phyloP scores from a whole-genome alignment of 1,140 invertebrate genomes.

The Heliconius nattereri region DNA sequence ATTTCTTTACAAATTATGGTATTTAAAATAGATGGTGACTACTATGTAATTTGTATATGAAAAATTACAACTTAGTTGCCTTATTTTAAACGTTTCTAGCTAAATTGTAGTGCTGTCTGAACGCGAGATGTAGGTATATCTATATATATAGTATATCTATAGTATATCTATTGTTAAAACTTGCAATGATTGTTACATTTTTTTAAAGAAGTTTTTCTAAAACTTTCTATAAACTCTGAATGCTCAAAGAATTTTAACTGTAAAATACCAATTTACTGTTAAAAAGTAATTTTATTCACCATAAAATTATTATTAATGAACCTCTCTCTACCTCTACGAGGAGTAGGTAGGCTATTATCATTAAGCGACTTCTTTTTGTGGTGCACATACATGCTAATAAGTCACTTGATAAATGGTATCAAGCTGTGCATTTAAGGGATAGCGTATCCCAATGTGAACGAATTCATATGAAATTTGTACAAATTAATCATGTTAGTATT shows the following conservation, averaged over 20 bases:
- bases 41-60: slow-evolving; percentile 26
- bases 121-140: background rate
- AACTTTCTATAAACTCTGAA: background rate
- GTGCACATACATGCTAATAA: too few relatives aligned
- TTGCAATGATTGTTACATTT: background rate
- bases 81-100: slow-evolving; percentile 9
- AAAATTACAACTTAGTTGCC: slow-evolving; percentile 26
- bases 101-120: background rate
- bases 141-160: too few relatives aligned
- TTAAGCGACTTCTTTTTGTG: too few relatives aligned
- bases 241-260: background rate
- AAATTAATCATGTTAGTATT: too few relatives aligned
- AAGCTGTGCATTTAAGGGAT: too few relatives aligned
- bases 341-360: too few relatives aligned
- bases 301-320: background rate
- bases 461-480: too few relatives aligned
- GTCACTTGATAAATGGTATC: too few relatives aligned
- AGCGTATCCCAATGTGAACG: too few relatives aligned
- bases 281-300: background rate
- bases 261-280: background rate
- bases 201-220: background rate
- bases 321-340: too few relatives aligned
- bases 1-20: slow-evolving; percentile 17
- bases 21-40: slow-evolving; percentile 21
- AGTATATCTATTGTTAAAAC: background rate